These are phyloP conservation scores for Polylopha cassiicola DNA, from an alignment of 2,888 invertebrate species.

Conservation along the genomic window DNA sequence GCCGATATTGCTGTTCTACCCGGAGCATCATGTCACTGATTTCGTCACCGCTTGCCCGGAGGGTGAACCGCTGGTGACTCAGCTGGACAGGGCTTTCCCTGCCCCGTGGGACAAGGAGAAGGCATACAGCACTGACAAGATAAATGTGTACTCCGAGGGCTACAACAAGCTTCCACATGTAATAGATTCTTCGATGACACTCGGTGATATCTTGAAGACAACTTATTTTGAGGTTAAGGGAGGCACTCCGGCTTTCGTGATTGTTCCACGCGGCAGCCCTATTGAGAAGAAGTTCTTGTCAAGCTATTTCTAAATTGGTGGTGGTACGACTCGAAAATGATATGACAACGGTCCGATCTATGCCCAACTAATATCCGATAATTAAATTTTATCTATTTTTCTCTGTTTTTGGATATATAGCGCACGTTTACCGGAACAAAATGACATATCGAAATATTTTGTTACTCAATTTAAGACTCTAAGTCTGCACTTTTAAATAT, in stretches of 20 bases:
- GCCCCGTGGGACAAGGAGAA: constrained; percentile 84
- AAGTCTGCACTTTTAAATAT: too few species aligned
- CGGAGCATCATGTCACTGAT: constrained; percentile 91
- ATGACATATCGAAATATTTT: too few species aligned
- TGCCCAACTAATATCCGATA: too few species aligned
- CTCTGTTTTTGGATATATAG: too few species aligned
- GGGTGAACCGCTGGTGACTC: constrained; percentile 74
- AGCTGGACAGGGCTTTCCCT: constrained; percentile 78
- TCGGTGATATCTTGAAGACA: constrained; percentile 77
- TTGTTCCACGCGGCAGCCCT: constrained; percentile 76
- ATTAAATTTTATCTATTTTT: too few species aligned
- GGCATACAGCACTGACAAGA: constrained; percentile 77
- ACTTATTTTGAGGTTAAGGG: constrained; percentile 79
- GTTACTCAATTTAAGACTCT: too few species aligned
- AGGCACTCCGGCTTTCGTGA: constrained; percentile 81
- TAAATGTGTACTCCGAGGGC: constrained; percentile 87
- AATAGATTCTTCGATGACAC: constrained; percentile 72
- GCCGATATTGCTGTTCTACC: constrained; percentile 94
- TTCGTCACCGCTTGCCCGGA: constrained; percentile 90
- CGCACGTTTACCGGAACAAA: too few species aligned
- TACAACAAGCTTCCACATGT: constrained; percentile 77
- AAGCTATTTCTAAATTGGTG: constrained; percentile 51
- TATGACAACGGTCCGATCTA: not conserved
- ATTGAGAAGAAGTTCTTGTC: constrained; percentile 77
- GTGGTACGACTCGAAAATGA: constrained; percentile 11